phyloP scores from a whole-genome alignment of 2,888 invertebrate genomes.

The Lobophora halterata region DNA sequence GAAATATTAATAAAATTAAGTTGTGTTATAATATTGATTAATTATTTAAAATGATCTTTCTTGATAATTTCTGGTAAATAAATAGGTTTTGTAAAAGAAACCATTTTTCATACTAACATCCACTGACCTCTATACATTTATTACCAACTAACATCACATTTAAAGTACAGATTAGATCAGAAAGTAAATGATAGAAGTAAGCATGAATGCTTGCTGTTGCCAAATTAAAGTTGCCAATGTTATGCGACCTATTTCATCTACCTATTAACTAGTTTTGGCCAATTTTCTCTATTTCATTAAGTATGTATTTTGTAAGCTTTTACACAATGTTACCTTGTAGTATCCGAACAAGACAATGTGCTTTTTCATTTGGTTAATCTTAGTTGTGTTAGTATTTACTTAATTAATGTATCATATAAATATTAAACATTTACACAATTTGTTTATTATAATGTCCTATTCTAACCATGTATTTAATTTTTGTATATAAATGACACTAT shows the following conservation, averaged over 20 bases:
- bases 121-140: no score
- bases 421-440: slow-evolving; percentile 57
- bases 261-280: no score
- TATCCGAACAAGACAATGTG: slow-evolving; percentile 34
- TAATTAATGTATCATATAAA: slow-evolving; percentile 52
- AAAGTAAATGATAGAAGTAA: slow-evolving; percentile 45
- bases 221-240: slow-evolving; percentile 62
- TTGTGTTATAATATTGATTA: no score
- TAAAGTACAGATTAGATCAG: no score
- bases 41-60: no score
- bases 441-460: slow-evolving; percentile 51
- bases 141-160: no score
- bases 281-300: no score
- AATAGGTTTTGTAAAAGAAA: no score
- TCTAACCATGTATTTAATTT: slow-evolving; percentile 68
- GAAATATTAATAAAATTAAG: no score
- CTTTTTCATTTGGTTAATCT: slow-evolving; percentile 33
- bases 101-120: no score
- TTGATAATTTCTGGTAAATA: no score
- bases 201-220: slow-evolving; percentile 55
- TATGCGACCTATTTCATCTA: no score
- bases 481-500: slow-evolving; percentile 78
- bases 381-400: slow-evolving; percentile 37
- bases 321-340: slow-evolving; percentile 49
- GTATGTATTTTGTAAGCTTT: slow-evolving; percentile 14